Percentiles rank a stretch among this genome's conserved stretches.
These are phyloP conservation scores for Coptotermes formosanus DNA, from an alignment of 1,140 invertebrate genomes.

Conservation along the genomic window DNA sequence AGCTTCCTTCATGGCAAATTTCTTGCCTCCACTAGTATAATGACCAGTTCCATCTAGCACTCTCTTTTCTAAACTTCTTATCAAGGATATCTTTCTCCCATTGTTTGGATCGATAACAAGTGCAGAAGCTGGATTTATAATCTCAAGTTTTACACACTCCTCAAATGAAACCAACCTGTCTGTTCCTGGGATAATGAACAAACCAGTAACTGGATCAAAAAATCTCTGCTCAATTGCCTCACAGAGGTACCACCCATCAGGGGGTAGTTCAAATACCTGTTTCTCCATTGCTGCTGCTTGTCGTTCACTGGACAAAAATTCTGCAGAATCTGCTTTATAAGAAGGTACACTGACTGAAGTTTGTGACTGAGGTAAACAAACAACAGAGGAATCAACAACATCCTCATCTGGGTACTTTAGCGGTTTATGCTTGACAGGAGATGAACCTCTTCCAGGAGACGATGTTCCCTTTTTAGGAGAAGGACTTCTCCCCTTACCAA, in stretches of 20 bases:
- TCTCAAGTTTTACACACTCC: slow-evolving; percentile 80
- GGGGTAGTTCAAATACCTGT: slow-evolving; percentile 69
- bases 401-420: not conserved
- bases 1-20: slow-evolving; percentile 75
- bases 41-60: slow-evolving; percentile 76
- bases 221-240: slow-evolving; percentile 75
- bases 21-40: slow-evolving; percentile 56
- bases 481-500: slow-evolving; percentile 4
- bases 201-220: slow-evolving; percentile 76
- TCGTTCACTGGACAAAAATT: slow-evolving; percentile 43
- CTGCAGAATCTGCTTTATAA: slow-evolving; percentile 44
- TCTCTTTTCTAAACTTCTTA: slow-evolving; percentile 72
- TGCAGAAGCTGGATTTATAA: slow-evolving; percentile 80
- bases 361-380: not conserved
- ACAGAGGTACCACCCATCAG: slow-evolving; percentile 74
- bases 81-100: slow-evolving; percentile 66
- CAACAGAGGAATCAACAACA: not conserved
- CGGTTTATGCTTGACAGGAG: slow-evolving; percentile 21
- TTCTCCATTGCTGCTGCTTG: slow-evolving; percentile 45
- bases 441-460: slow-evolving; percentile 21
- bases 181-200: slow-evolving; percentile 84
- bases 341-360: not conserved
- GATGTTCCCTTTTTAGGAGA: slow-evolving; percentile 1
- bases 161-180: slow-evolving; percentile 82
- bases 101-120: slow-evolving; percentile 72